Evolutionary conservation across 2,888 invertebrate species (phyloP).

Genomic region (Latrodectus elegans): DNA sequence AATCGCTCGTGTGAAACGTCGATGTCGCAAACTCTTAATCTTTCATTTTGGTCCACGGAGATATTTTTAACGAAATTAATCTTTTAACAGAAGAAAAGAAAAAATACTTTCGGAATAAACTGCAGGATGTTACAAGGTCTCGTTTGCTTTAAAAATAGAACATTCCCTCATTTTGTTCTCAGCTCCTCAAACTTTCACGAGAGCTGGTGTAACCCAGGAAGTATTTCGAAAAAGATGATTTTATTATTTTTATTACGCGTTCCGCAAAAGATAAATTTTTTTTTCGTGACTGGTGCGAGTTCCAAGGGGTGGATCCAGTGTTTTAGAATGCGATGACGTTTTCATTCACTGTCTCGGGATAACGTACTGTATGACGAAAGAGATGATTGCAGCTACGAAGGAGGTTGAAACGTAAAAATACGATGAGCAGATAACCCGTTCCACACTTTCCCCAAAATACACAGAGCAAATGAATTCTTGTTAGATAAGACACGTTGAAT

Average conservation of each 20-base stretch:
- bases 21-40: background rate
- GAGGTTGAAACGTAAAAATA: background rate
- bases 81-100: background rate
- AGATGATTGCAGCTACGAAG: background rate
- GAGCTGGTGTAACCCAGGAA: too few species aligned
- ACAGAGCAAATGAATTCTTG: background rate
- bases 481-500: background rate
- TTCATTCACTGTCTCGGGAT: slow-evolving; percentile 7
- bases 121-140: slow-evolving; percentile 31
- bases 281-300: too few species aligned
- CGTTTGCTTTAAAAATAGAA: slow-evolving; percentile 12
- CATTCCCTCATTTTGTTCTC: background rate
- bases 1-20: too few species aligned
- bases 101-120: slow-evolving; percentile 8
- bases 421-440: slow-evolving; percentile 35
- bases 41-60: background rate
- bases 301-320: too few species aligned
- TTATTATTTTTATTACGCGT: too few species aligned
- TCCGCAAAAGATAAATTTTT: too few species aligned
- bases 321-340: background rate
- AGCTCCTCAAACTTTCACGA: background rate
- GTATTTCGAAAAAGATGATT: too few species aligned
- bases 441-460: background rate
- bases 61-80: slow-evolving; percentile 12
- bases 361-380: background rate